A percentile compares a stretch with the other conserved stretches of the same genome.
Evolutionary conservation across 2,888 invertebrate genomes (phyloP).

Genomic region (Polylopha cassiicola): DNA sequence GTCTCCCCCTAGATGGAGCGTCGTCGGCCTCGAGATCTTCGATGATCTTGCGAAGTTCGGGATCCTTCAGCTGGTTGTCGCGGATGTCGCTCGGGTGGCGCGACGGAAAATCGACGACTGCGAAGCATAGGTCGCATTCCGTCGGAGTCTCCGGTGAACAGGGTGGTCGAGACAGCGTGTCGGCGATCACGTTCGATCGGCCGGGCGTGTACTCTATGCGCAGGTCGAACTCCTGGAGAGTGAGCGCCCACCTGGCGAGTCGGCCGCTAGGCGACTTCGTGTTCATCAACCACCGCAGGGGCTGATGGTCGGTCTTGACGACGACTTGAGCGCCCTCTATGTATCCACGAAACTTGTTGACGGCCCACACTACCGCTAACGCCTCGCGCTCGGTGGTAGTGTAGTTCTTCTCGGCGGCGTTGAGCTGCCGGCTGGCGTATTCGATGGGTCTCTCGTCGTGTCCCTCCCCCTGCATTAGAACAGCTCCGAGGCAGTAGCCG

Average conservation of each 20-base stretch:
- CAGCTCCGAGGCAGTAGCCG: slow-evolving; percentile 26
- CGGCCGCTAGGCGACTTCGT: slow-evolving; percentile 44
- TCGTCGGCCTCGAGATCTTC: background rate
- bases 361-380: slow-evolving; percentile 41
- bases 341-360: slow-evolving; percentile 46
- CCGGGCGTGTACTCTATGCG: slow-evolving; percentile 40
- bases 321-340: slow-evolving; percentile 41
- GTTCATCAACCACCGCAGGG: slow-evolving; percentile 44
- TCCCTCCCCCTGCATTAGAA: slow-evolving; percentile 27
- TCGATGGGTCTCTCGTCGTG: slow-evolving; percentile 23
- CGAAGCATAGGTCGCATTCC: slow-evolving; percentile 10
- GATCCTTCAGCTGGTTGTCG: slow-evolving; percentile 2
- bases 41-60: slow-evolving; percentile 2
- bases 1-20: no score
- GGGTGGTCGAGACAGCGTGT: slow-evolving; percentile 34
- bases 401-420: slow-evolving; percentile 40
- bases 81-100: background rate
- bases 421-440: slow-evolving; percentile 27
- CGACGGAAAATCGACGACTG: slow-evolving; percentile 4
- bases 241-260: slow-evolving; percentile 52
- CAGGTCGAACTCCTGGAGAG: slow-evolving; percentile 40
- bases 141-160: slow-evolving; percentile 13
- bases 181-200: slow-evolving; percentile 39
- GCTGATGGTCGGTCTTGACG: slow-evolving; percentile 55
- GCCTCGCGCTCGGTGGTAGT: slow-evolving; percentile 43